These are phyloP conservation scores for Rallus crepitans DNA, from an alignment of 2,797 vertebrate species.

Conservation along the genomic window DNA sequence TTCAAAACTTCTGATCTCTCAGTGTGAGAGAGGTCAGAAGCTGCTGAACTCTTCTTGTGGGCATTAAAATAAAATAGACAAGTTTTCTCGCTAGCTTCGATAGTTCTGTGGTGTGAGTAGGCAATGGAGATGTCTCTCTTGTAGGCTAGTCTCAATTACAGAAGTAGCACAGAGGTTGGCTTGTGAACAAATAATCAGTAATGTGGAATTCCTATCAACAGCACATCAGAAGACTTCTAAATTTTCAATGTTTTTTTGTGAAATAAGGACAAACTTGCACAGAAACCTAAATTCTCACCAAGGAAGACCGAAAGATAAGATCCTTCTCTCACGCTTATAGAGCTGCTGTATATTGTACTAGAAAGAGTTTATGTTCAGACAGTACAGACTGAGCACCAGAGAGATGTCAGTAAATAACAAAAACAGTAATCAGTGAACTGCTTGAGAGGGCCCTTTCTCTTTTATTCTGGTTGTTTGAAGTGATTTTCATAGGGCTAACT, in stretches of 20 bases:
- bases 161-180: accelerated
- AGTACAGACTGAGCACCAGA: not conserved
- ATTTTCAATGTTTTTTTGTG: not conserved
- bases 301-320: not conserved
- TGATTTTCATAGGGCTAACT: not conserved
- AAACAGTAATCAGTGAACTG: not conserved
- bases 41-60: not conserved
- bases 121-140: not conserved
- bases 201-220: not conserved
- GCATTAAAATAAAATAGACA: not conserved
- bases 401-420: not conserved
- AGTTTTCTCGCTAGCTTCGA: not conserved
- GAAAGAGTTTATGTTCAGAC: not conserved
- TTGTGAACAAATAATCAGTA: not conserved
- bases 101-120: not conserved
- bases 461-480: not conserved
- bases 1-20: not conserved
- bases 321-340: not conserved
- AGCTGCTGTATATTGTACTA: not conserved
- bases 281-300: not conserved
- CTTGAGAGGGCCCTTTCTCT: not conserved
- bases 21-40: not conserved
- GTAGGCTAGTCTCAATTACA: accelerated
- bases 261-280: not conserved
- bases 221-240: not conserved